These are phyloP conservation scores for Palythoa caribaeorum DNA, from an alignment of 92 coral and sea anemone species.

Conservation along the genomic window DNA sequence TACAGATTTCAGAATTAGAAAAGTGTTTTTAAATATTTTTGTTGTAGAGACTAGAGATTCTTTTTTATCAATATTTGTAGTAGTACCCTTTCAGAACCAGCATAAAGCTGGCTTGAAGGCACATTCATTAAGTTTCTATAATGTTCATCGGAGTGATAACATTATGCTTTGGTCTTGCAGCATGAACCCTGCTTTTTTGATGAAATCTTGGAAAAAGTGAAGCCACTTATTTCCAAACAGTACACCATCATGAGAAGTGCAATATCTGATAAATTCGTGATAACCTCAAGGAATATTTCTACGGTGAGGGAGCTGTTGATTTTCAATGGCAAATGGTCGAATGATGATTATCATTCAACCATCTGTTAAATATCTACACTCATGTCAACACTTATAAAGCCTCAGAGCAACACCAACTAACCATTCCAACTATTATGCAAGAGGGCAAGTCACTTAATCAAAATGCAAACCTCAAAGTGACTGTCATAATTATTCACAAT, in stretches of 20 bases:
- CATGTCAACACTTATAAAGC: too few species aligned
- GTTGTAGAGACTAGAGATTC: neutral
- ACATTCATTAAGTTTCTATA: constrained; percentile 44
- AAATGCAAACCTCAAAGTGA: too few species aligned
- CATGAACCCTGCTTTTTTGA: constrained; percentile 59
- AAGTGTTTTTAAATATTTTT: constrained; percentile 3
- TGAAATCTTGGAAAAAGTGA: constrained; percentile 14
- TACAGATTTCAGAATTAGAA: constrained; percentile 22
- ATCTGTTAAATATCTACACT: constrained; percentile 33
- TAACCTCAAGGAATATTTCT: constrained; percentile 70
- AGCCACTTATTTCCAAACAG: constrained; percentile 49
- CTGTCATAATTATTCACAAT: too few species aligned
- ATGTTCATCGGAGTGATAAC: constrained; percentile 24
- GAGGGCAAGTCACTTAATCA: too few species aligned
- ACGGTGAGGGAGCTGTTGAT: constrained; percentile 65
- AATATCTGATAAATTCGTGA: constrained; percentile 71
- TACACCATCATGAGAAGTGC: constrained; percentile 65
- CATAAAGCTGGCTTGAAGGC: constrained; percentile 49
- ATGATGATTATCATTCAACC: constrained; percentile 32
- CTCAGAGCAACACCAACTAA: too few species aligned
- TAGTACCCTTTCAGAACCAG: constrained; percentile 27
- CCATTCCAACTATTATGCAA: too few species aligned
- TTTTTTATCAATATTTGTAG: constrained; percentile 6
- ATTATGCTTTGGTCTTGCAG: constrained; percentile 53
- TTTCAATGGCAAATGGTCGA: constrained; percentile 76